Base-by-base conservation (phyloP, 2,113 vertebrate species). In the Boleophthalmus pectinirostris region DNA sequence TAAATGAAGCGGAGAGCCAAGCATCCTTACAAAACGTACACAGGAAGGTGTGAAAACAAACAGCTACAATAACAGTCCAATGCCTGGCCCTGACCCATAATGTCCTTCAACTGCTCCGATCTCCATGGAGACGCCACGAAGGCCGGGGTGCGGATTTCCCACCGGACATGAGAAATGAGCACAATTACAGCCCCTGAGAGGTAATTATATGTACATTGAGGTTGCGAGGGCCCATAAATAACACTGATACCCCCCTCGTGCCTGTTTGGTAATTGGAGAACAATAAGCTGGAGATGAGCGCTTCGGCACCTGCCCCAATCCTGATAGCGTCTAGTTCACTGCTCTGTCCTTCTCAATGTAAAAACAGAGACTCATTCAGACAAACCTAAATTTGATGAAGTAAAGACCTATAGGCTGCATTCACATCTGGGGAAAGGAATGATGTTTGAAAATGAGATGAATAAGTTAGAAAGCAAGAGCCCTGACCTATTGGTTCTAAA, bases 141-240 rank as follows among this genome's bases (percentile, higher is more conserved):
- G 75, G 77, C 78, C 71, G 12, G 23, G 76, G 60, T 66, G 72
- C 45, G 71, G 70, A 76, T 43, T 68, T 86, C 76, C 8, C 68
- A 12, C 53, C 6, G 71, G 80, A 90, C 81, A 73, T 90, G 90
- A 92, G 87, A 86, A 92, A 92, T 90, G 87, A 91, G 84, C 73
- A 61, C 89, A 91, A 91, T 93, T 92, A 93, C 77, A 73, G 84
- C 57, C 61, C 85, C 77, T 82, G 88, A 92, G 84, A 90, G 86
- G 81, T 91, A 89, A 91, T 91, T 90, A 89, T 75, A 79, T 67
- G 82, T 79, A 85, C 29, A 69, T 77, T 24, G 77, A 64, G 49
- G 82, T 77, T 73, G 79, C 73, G 60, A 74, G 77, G 67, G 64
- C 14, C 80, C 81, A 88, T 90, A 90, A 90, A 90, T 91, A 87